Evolutionary conservation across 2,113 vertebrate species (phyloP).

Genomic region (Pavo muticus): DNA sequence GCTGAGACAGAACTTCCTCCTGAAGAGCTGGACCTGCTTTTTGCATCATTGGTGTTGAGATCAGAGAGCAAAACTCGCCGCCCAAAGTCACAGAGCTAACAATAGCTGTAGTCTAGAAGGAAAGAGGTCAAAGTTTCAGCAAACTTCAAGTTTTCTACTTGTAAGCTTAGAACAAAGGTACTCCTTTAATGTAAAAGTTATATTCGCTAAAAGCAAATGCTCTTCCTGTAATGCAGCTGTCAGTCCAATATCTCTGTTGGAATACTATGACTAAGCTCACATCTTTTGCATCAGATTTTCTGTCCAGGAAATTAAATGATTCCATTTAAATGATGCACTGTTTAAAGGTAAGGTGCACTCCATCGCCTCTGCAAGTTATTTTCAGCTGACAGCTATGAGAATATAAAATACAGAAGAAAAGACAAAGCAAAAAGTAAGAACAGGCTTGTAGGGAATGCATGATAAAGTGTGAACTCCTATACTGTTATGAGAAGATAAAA

Average conservation of each 20-base stretch:
- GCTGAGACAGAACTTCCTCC: neutral
- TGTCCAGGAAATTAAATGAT: neutral
- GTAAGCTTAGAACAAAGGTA: neutral
- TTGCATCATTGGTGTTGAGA: conserved; percentile 60
- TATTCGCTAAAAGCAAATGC: neutral
- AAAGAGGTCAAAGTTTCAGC: neutral
- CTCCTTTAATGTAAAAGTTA: neutral
- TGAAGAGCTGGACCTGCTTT: conserved; percentile 69
- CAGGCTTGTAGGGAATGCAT: neutral
- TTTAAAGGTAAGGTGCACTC: neutral
- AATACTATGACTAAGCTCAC: neutral
- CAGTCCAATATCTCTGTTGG: neutral
- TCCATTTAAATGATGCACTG: neutral
- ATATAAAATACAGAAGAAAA: neutral
- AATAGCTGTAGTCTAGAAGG: conserved; percentile 81
- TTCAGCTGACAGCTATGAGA: neutral
- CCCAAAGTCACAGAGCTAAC: conserved; percentile 55
- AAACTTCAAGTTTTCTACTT: neutral
- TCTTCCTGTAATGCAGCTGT: neutral
- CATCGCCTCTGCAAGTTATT: neutral
- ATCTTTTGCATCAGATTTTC: neutral
- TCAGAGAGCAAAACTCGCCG: accelerated
- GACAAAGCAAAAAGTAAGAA: neutral
- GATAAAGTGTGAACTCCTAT: neutral
- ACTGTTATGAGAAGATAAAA: neutral